Evolutionary conservation across 2,888 invertebrate genomes (phyloP).

Genomic region (Zootermopsis nevadensis): DNA sequence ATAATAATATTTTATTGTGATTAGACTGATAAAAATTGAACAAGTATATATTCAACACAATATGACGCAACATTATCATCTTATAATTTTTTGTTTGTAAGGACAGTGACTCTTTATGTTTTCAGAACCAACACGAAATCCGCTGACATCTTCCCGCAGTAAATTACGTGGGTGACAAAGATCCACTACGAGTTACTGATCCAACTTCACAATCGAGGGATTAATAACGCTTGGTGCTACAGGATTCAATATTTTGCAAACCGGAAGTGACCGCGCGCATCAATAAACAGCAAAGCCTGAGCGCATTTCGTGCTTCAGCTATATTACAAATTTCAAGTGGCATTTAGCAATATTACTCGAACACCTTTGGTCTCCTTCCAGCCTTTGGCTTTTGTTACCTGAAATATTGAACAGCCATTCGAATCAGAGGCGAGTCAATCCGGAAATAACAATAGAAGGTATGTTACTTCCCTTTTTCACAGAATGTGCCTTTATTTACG

Average conservation of each 20-base stretch:
- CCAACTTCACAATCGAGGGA: background rate
- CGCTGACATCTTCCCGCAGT: background rate
- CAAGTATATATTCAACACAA: too few species aligned
- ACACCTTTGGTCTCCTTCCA: background rate
- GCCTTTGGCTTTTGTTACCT: conserved; percentile 10
- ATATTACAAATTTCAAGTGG: background rate
- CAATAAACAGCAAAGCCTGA: background rate
- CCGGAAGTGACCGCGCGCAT: conserved; percentile 36
- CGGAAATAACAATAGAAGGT: background rate
- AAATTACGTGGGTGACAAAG: background rate
- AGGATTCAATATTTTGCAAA: conserved; percentile 26
- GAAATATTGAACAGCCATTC: background rate
- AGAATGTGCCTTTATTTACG: background rate
- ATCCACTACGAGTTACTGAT: background rate
- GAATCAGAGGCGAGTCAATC: background rate
- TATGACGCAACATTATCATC: too few species aligned
- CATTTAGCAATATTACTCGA: conserved; percentile 8
- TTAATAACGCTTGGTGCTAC: conserved; percentile 18
- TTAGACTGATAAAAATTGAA: too few species aligned
- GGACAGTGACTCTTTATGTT: background rate
- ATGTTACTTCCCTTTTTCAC: background rate
- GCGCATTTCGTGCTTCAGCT: background rate
- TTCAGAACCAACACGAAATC: background rate
- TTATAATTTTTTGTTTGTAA: too few species aligned
- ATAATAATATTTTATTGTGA: too few species aligned